Evolutionary conservation across 2,113 vertebrate species (phyloP).

Genomic region (Psittacus erithacus): DNA sequence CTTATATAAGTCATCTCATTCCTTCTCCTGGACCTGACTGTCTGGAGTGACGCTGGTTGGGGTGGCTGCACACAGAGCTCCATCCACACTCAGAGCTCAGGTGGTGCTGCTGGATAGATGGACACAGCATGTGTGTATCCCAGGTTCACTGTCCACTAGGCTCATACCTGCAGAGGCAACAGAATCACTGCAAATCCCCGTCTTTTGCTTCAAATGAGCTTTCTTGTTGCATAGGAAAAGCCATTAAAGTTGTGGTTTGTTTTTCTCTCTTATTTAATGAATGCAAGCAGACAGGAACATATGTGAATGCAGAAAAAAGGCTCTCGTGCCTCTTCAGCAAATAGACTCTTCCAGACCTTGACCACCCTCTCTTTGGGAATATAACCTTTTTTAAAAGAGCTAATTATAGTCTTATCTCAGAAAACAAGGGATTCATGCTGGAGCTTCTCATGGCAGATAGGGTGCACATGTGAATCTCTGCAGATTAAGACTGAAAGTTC

Average conservation of each 20-base stretch:
- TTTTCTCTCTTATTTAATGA: background rate
- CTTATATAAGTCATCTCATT: background rate
- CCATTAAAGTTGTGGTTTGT: background rate
- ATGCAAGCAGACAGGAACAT: background rate
- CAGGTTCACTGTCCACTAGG: background rate
- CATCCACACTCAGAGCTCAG: background rate
- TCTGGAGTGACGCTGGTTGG: background rate
- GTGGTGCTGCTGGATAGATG: background rate
- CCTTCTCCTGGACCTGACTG: background rate
- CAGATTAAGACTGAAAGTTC: background rate
- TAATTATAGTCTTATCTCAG: background rate
- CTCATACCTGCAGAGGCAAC: background rate
- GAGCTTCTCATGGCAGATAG: background rate
- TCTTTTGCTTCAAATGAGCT: background rate
- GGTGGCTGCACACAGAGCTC: background rate
- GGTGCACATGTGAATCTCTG: background rate
- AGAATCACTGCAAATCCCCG: background rate
- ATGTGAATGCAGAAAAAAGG: background rate
- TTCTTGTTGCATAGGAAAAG: background rate
- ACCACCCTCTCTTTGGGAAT: background rate
- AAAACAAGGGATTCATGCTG: background rate
- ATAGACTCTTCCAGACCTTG: background rate
- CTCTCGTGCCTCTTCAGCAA: background rate
- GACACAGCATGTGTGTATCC: background rate
- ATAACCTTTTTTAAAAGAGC: background rate